Conservation (phyloP, 2,888 invertebrate genomes). For the Alviniconcha strummeri region DNA sequence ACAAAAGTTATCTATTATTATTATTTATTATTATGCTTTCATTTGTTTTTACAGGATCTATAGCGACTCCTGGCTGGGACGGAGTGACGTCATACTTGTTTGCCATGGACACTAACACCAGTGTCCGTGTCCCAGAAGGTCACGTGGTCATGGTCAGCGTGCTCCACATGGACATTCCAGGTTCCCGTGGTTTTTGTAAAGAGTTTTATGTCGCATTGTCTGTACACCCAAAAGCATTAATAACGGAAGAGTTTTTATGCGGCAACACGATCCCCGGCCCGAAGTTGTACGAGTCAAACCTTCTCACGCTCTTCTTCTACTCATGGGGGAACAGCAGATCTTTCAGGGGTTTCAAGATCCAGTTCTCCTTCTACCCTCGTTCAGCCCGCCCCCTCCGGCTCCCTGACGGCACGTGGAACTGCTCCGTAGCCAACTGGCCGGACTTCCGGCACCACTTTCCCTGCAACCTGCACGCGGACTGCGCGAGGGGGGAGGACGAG, state of each 20-base stretch:
- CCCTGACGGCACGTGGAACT: background rate
- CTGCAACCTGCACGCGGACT: background rate
- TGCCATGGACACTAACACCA: background rate
- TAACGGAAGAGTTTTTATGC: background rate
- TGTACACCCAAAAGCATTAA: background rate
- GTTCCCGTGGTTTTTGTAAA: no score
- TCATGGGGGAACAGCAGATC: background rate
- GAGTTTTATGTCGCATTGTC: background rate
- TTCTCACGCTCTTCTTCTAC: background rate
- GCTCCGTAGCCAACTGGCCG: conserved; percentile 3
- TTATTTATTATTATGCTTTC: no score
- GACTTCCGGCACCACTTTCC: background rate
- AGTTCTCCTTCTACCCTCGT: background rate
- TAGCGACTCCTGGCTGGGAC: background rate
- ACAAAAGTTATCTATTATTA: no score
- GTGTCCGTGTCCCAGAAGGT: background rate
- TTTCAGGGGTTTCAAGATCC: background rate
- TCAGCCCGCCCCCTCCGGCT: background rate
- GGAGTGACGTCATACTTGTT: background rate
- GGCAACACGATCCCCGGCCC: background rate
- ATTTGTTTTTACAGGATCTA: background rate
- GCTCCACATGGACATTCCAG: background rate
- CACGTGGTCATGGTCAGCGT: conserved; percentile 14
- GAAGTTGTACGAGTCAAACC: background rate
- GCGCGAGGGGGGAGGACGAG: background rate